A percentile compares a stretch with the other conserved stretches of the same genome.
Evolutionary conservation across 2,888 invertebrate species (phyloP).

Genomic region (Aleiodes alternator): DNA sequence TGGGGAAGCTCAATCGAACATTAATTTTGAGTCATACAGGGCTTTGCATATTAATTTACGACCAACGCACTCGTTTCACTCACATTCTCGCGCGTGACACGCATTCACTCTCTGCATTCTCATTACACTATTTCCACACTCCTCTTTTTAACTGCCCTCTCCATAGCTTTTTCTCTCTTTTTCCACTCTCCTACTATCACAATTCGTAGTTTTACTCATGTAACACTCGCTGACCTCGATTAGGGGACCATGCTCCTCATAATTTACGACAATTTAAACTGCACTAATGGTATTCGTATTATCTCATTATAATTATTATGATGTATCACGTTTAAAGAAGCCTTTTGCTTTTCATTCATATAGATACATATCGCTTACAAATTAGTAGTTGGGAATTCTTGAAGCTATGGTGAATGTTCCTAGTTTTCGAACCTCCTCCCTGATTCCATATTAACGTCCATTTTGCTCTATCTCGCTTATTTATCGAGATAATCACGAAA

Average conservation of each 20-base stretch:
- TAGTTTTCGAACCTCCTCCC: too few relatives aligned
- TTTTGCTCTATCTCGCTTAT: too few relatives aligned
- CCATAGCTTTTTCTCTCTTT: not conserved
- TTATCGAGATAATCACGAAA: too few relatives aligned
- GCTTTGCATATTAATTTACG: slow-evolving; percentile 36
- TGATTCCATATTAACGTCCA: too few relatives aligned
- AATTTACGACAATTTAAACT: slow-evolving; percentile 32
- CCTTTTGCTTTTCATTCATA: not conserved
- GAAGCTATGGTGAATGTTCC: too few relatives aligned
- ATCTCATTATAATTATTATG: slow-evolving; percentile 31
- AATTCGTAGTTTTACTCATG: slow-evolving; percentile 19
- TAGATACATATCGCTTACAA: too few relatives aligned
- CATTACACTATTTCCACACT: slow-evolving; percentile 14
- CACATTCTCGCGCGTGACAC: slow-evolving; percentile 26
- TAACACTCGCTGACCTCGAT: slow-evolving; percentile 29
- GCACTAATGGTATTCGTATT: slow-evolving; percentile 23
- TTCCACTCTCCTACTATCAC: not conserved
- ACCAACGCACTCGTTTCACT: slow-evolving; percentile 28
- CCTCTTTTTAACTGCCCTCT: too few relatives aligned
- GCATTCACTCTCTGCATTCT: slow-evolving; percentile 34
- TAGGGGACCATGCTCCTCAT: slow-evolving; percentile 24
- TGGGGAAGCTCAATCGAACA: slow-evolving; percentile 11
- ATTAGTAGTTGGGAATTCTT: too few relatives aligned
- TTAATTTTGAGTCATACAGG: slow-evolving; percentile 39
- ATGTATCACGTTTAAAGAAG: slow-evolving; percentile 10